A percentile compares a stretch with the other conserved stretches of the same genome.
phyloP scores from a whole-genome alignment of 2,797 vertebrate species.

The Artibeus jamaicensis region DNA sequence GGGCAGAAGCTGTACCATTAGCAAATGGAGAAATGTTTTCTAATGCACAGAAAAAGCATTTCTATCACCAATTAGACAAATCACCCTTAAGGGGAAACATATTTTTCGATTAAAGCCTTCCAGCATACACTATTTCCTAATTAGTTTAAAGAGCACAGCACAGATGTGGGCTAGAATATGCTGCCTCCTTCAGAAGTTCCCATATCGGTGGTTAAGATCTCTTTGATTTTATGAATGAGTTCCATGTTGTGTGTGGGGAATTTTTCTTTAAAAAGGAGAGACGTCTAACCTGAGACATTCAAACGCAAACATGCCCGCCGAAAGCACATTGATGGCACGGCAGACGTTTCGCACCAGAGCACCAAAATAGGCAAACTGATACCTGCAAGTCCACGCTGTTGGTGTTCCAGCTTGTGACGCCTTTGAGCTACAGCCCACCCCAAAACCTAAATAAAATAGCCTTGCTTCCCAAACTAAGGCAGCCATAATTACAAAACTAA shows the following conservation, averaged over 20 bases:
- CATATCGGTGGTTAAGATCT: conserved; percentile 57
- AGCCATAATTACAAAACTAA: conserved; percentile 26
- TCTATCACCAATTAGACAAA: conserved; percentile 72
- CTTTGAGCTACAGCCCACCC: background rate
- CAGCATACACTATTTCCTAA: conserved; percentile 63
- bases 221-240: conserved; percentile 70
- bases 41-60: conserved; percentile 59
- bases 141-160: conserved; percentile 70
- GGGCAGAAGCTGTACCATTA: background rate
- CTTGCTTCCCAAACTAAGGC: background rate
- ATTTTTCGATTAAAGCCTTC: conserved; percentile 70
- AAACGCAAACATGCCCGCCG: background rate
- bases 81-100: conserved; percentile 72
- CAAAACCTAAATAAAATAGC: conserved; percentile 6
- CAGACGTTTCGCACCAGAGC: background rate
- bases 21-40: conserved; percentile 56
- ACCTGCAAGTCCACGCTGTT: background rate
- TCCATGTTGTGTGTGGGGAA: background rate
- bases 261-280: conserved; percentile 9
- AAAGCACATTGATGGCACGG: background rate
- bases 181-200: conserved; percentile 43
- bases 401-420: background rate
- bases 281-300: conserved; percentile 8
- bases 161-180: conserved; percentile 56
- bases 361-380: background rate